phyloP scores from a whole-genome alignment of 2,113 vertebrate genomes.

The Daubentonia madagascariensis region DNA sequence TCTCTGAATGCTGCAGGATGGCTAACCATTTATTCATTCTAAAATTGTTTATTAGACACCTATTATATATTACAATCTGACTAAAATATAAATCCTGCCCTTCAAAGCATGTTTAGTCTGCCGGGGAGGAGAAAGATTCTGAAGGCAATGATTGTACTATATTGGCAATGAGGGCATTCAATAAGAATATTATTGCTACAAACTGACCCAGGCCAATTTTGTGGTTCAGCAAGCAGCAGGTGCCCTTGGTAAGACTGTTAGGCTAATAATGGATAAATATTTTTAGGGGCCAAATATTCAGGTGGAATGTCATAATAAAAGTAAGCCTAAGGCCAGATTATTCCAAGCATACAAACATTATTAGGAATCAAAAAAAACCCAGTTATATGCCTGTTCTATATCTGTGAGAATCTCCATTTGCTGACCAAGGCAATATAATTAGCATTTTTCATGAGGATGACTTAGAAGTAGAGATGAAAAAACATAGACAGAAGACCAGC shows the following conservation, averaged over 20 bases:
- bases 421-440: not conserved
- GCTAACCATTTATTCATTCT: not conserved
- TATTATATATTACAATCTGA: not conserved
- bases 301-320: not conserved
- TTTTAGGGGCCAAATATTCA: not conserved
- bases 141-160: not conserved
- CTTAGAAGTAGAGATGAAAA: not conserved
- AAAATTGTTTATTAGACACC: not conserved
- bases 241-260: not conserved
- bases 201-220: not conserved
- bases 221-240: not conserved
- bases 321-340: not conserved
- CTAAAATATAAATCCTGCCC: not conserved
- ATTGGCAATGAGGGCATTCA: not conserved
- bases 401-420: not conserved
- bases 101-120: not conserved
- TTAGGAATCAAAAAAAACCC: not conserved
- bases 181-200: not conserved
- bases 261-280: not conserved
- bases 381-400: not conserved
- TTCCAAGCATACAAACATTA: not conserved
- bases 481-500: not conserved
- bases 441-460: not conserved
- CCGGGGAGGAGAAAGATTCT: not conserved
- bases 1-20: not conserved